Base-by-base conservation (phyloP, 2,113 vertebrate species). In the Pundamilia nyererei region DNA sequence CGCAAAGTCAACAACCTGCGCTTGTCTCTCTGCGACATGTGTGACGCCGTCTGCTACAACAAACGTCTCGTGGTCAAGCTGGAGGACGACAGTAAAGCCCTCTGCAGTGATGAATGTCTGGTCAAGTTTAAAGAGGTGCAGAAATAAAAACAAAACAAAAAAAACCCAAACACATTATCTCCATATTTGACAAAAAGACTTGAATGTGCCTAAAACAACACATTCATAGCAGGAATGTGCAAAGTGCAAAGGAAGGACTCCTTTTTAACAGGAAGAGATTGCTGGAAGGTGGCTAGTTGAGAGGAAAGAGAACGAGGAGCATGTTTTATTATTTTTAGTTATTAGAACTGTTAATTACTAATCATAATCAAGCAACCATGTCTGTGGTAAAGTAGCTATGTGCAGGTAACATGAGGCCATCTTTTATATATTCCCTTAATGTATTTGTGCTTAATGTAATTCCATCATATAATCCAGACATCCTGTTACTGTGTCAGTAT, bases 101-200 rank as follows among this genome's bases (percentile, higher is more conserved):
- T 92, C 75, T 94, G 93, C 70, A 85, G 87, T 0, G 84, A 87
- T 5, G 24, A 87, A 11, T 94, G 93, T 91, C 70, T 94, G 56
- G 26, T 89, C 40, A 86, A 79, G 70, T 77, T 88, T 70, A 94
- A 94, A 80, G 68, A 91, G 91, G 93, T 93, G 9, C 15, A 15
- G 77, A 65, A 83, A 58, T 60, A 33, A 60, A 60, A 58, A 8
- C 0, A 54, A 12, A 29, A 58, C 13, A 42, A 49, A 51, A 56
- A 56, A 9, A 4, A 0, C 33, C 7, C 0, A 35, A 29, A 75
- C 21, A 3, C 5, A 9, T 70, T 7, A 29, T 72, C 21, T 21
- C 60, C 10, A 3, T 65, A 68, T 40, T 68, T 68, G 62, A 40
- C 9, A 35, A 40, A 21, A 38, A 2, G 1, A n/a, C 33, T 42